Percentiles rank a stretch among this genome's conserved stretches.
Evolutionary conservation across 2,113 vertebrate species (phyloP).

Genomic region (Camelus bactrianus): DNA sequence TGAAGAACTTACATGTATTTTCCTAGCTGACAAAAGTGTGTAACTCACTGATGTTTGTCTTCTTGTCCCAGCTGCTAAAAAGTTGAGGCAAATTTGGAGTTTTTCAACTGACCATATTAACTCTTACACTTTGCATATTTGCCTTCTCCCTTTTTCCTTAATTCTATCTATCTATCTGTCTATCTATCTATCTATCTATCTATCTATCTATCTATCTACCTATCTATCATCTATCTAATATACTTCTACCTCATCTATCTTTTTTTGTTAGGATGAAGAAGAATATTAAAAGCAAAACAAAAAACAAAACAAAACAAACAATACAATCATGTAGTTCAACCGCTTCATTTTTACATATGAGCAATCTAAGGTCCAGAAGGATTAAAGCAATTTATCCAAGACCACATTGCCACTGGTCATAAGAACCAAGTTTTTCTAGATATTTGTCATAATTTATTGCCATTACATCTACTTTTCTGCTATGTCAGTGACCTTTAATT

Average conservation of each 20-base stretch:
- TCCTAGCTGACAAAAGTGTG: neutral
- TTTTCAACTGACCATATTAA: neutral
- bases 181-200: neutral
- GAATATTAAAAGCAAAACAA: neutral
- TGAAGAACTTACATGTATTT: neutral
- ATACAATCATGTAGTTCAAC: neutral
- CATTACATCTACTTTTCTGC: neutral
- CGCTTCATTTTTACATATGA: neutral
- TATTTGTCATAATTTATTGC: neutral
- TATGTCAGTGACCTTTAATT: neutral
- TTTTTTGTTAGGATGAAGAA: neutral
- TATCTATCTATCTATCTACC: neutral
- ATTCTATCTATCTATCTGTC: neutral
- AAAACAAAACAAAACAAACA: neutral
- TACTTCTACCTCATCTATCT: neutral
- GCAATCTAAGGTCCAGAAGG: neutral
- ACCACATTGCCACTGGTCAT: neutral
- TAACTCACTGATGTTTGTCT: neutral
- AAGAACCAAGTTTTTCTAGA: neutral
- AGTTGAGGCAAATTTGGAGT: neutral
- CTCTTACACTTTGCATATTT: neutral
- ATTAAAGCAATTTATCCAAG: neutral
- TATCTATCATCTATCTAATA: neutral
- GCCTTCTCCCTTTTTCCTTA: neutral
- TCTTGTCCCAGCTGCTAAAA: neutral